Evolutionary conservation across 2,113 vertebrate species (phyloP), one percentile per base, ranked within the genome.

Genomic region (Corythoichthys haematopterus): DNA sequence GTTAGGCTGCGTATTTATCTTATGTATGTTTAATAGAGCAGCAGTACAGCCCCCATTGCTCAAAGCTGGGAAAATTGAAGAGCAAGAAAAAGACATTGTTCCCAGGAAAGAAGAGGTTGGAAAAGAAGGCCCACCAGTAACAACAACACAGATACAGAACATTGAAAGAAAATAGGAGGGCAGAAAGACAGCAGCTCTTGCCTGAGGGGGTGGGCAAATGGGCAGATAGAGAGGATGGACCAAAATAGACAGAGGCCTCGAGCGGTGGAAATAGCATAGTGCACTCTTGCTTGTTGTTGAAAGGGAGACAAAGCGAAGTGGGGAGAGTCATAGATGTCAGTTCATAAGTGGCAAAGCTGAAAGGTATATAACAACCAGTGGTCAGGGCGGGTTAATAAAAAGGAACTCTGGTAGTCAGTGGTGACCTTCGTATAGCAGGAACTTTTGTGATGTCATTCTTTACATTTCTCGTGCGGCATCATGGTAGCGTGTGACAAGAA

Each of bases 1-100:
- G 36, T 70, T 69, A 38, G 37, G 43, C 53, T 2, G 11, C 70
- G 60, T 71, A 64, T 81, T 73, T 70, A 75, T 62, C 60, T 68
- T 36, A 45, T 55, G 79, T 53, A 61, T 45, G 0, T 50, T 76
- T 60, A 74, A 74, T 59, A 72, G 72, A 65, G 62, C 60, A 40
- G 33, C 36, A 40, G n/a, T 66, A 37, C 46, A 4, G 1, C 1
- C 50, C 65, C 56, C 5, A 61, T 64, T 70, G 43, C 14, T 62
- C 51, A 66, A 62, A 62, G 1, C 37, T 60, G 61, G 40, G 45
- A 62, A 66, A 36, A 58, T 48, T 45, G 59, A 52, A 33, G 14
- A 65, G 28, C 56, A 47, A 68, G 5, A 36, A 40, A 16, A 40
- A 43, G 37, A 20, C 38, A 16, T 60, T 43, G 37, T 62, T 13